A percentile compares a stretch with the other conserved stretches of the same genome.
These are phyloP conservation scores for Orthosia gothica DNA, from an alignment of 2,888 invertebrate species.

Conservation along the genomic window DNA sequence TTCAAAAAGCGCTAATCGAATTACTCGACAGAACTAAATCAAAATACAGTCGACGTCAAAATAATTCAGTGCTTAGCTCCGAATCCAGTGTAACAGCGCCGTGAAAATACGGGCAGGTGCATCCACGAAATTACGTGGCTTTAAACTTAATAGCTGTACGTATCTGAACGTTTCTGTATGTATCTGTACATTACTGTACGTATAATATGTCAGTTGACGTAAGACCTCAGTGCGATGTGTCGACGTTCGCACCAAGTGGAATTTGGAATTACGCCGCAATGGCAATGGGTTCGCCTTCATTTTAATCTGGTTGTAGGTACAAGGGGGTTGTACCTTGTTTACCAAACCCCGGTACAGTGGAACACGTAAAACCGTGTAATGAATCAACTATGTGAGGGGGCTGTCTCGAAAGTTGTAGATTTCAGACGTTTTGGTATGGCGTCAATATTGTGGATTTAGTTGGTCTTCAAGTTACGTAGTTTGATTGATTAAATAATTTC, in stretches of 20 bases:
- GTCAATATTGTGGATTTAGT: constrained; percentile 10
- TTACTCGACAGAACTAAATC: constrained; percentile 54
- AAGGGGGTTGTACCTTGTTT: constrained; percentile 27
- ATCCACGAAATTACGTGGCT: constrained; percentile 80
- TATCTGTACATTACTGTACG: constrained; percentile 17
- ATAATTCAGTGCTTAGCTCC: constrained; percentile 71
- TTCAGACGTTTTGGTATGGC: not conserved
- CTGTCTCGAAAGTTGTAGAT: constrained; percentile 22
- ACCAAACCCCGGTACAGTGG: constrained; percentile 35
- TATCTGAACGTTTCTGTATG: constrained; percentile 57
- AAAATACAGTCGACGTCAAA: constrained; percentile 67
- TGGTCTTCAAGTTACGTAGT: not conserved
- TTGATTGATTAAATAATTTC: not conserved
- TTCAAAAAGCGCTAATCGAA: constrained; percentile 54
- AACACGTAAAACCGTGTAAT: constrained; percentile 42
- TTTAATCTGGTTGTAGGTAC: constrained; percentile 71
- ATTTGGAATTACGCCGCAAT: constrained; percentile 77
- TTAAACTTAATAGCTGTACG: constrained; percentile 78
- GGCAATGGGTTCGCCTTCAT: constrained; percentile 69
- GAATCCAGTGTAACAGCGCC: constrained; percentile 70
- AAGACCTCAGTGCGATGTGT: constrained; percentile 72
- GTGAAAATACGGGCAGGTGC: constrained; percentile 83
- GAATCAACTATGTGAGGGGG: constrained; percentile 49
- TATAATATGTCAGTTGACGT: constrained; percentile 67
- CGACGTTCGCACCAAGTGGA: constrained; percentile 73